Base-by-base conservation (phyloP, 2,797 vertebrate genomes). In the Acanthurus tractus region DNA sequence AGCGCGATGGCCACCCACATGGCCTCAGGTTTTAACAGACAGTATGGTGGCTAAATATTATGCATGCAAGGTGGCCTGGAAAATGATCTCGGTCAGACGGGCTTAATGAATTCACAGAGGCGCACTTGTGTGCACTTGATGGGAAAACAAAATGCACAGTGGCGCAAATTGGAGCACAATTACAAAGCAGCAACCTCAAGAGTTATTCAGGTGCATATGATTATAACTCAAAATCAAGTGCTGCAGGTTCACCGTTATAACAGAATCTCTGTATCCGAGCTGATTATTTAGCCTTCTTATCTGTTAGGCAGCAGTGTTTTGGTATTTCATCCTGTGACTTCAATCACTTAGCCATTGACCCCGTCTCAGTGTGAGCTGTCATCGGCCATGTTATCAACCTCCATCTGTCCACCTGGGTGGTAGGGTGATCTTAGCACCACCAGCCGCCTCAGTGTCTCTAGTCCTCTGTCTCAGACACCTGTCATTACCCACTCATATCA, bases 1-100 rank as follows among this genome's bases (percentile, higher is more conserved):
- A 85, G 54, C 25, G 56, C 78, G 84, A 74, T 81, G 93, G 79
- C 93, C 93, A 94, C 92, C 94, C 92, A 93, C 89, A 69, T 46
- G 77, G 89, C 72, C 74, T 40, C 9, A 45, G 76, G 57, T 55
- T 66, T 70, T 8, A 81, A 58, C 81, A 68, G 84, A 79, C 78
- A 79, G 70, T 85, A 86, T 45, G 68, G 79, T 78, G 81, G 78
- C 86, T 79, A 89, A 93, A 92, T 94, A 92, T 94, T 92, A 87
- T 92, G 82, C 76, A 80, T 81, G 76, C 71, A 73, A n/a, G 68
- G 82, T 81, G 85, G 84, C 81, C 79, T 38, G 75, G 73, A 85
- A 88, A 80, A 73, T 11, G 34, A 87, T 82, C 78, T 79, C 74
- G n/a, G 38, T 81, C 70, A 57, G 67, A 38, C 64, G 44, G 76